Evolutionary conservation across 2,888 invertebrate species (phyloP).

Genomic region (Aphrophora alni): DNA sequence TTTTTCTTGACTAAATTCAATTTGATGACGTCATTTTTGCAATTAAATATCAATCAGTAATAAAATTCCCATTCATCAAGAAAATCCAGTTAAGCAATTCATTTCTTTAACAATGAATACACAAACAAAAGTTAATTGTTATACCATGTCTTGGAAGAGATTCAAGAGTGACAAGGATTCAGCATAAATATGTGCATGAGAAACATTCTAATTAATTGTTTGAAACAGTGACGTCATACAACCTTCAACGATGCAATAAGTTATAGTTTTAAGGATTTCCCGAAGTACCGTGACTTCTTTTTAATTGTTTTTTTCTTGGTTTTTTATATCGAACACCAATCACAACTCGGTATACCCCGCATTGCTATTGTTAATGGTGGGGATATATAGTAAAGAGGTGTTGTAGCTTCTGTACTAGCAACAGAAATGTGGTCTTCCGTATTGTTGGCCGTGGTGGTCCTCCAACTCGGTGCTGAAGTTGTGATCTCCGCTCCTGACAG

Average conservation of each 20-base stretch:
- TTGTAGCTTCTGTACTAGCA: background rate
- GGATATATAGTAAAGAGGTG: background rate
- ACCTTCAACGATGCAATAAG: background rate
- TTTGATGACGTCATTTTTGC: no score
- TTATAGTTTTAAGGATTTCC: background rate
- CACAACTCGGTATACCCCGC: background rate
- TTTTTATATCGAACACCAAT: background rate
- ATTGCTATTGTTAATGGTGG: background rate
- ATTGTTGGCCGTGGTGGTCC: background rate
- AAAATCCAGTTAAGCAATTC: no score
- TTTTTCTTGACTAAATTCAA: no score
- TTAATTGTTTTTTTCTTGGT: background rate
- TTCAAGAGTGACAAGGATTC: background rate
- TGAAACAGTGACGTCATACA: background rate
- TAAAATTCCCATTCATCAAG: no score
- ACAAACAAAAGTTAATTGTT: background rate
- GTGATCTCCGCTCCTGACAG: background rate
- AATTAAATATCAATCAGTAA: no score
- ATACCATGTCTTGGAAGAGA: background rate
- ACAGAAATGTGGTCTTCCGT: background rate
- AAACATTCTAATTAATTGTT: background rate
- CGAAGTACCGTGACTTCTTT: background rate
- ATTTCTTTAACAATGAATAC: background rate
- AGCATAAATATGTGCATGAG: background rate
- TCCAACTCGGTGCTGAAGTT: background rate